phyloP scores from a whole-genome alignment of 1,140 invertebrate genomes.

The Gryon sp. region DNA sequence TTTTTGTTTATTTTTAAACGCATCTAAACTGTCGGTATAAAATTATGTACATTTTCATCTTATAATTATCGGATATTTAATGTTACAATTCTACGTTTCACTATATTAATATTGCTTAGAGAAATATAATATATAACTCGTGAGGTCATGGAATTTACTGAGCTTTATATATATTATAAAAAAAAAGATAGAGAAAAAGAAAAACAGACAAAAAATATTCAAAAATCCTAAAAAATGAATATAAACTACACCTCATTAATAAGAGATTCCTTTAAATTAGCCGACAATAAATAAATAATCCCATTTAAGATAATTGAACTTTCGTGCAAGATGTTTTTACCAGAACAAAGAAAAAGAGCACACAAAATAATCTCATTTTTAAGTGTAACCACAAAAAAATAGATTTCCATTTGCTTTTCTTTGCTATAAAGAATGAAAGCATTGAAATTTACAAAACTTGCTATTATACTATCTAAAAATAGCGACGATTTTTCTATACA shows the following conservation, averaged over 20 bases:
- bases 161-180: background rate
- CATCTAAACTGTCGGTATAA: constrained; percentile 37
- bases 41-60: constrained; percentile 55
- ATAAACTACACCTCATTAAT: constrained; percentile 1
- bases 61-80: constrained; percentile 27
- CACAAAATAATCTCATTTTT: background rate
- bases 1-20: constrained; percentile 15
- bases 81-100: constrained; percentile 4
- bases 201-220: background rate
- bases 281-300: constrained; percentile 19
- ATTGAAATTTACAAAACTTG: constrained; percentile 31
- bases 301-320: constrained; percentile 1
- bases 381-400: too few species aligned
- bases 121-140: constrained; percentile 8
- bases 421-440: background rate
- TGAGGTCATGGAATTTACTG: constrained; percentile 21
- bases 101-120: constrained; percentile 23
- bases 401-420: too few species aligned
- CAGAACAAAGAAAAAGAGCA: too few species aligned
- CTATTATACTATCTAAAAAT: constrained; percentile 29
- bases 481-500: constrained; percentile 24
- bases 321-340: constrained; percentile 2
- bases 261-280: constrained; percentile 7
- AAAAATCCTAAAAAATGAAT: too few species aligned
- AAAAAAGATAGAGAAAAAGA: background rate